Evolutionary conservation across 2,888 invertebrate genomes (phyloP).

Genomic region (Hypolimnas misippus): DNA sequence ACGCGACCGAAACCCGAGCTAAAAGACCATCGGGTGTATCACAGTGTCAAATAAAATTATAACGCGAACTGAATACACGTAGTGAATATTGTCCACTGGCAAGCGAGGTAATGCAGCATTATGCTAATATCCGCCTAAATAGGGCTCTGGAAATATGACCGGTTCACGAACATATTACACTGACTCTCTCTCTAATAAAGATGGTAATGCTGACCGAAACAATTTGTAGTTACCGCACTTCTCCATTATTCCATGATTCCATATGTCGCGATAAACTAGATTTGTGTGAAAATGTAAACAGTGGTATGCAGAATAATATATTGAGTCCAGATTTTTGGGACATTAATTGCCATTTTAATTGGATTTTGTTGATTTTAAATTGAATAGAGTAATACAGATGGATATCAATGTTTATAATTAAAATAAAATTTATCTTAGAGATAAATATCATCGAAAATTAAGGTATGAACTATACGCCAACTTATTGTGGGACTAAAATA

Average conservation of each 20-base stretch:
- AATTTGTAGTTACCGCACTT: slow-evolving; percentile 42
- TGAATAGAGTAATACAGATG: not conserved
- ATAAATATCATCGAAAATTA: too few species aligned
- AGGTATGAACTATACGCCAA: too few species aligned
- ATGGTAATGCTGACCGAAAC: slow-evolving; percentile 67
- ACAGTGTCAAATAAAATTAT: slow-evolving; percentile 22
- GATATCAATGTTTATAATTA: too few species aligned
- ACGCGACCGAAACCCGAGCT: not conserved
- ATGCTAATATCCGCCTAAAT: slow-evolving; percentile 73
- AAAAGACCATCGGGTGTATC: slow-evolving; percentile 8
- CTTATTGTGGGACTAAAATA: too few species aligned
- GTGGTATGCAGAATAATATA: not conserved
- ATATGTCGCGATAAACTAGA: slow-evolving; percentile 24
- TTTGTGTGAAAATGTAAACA: slow-evolving; percentile 22
- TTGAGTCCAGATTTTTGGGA: not conserved
- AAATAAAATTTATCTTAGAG: too few species aligned
- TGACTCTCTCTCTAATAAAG: slow-evolving; percentile 66
- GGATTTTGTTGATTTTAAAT: not conserved
- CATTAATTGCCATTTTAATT: not conserved
- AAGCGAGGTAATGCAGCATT: slow-evolving; percentile 61
- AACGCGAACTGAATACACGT: slow-evolving; percentile 20
- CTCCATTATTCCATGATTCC: slow-evolving; percentile 30
- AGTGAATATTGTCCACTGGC: slow-evolving; percentile 18
- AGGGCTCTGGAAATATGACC: slow-evolving; percentile 72
- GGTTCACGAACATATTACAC: slow-evolving; percentile 69